Percentiles rank a stretch among this genome's conserved stretches.
phyloP scores from a whole-genome alignment of 2,888 invertebrate genomes.

The Myopa testacea region DNA sequence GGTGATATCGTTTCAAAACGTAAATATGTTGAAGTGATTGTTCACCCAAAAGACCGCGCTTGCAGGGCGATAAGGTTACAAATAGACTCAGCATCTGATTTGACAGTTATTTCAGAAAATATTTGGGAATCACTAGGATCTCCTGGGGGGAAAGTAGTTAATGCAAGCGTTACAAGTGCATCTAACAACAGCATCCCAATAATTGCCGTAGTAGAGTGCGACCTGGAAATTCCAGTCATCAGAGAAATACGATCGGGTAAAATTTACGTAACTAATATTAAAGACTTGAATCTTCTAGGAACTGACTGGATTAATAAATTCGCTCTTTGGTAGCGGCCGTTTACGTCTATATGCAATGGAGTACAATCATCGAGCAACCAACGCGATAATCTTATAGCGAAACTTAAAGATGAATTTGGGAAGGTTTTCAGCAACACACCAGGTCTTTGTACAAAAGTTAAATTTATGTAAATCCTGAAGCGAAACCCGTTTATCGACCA shows the following conservation, averaged over 20 bases:
- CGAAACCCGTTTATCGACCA: constrained; percentile 37
- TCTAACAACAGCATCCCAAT: constrained; percentile 13
- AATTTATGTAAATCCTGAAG: neutral
- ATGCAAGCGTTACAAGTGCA: neutral
- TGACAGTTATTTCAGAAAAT: no score
- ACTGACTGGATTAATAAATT: no score
- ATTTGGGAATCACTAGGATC: no score
- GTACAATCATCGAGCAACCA: neutral
- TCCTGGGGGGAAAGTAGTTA: no score
- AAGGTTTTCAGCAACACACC: constrained; percentile 4
- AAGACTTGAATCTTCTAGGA: no score
- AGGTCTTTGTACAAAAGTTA: constrained; percentile 9
- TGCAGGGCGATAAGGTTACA: no score
- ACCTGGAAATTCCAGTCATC: constrained; percentile 2
- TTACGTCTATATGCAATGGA: neutral
- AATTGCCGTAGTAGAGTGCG: neutral
- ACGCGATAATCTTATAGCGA: neutral
- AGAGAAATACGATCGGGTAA: neutral
- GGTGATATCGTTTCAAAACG: no score
- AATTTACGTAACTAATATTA: constrained; percentile 1
- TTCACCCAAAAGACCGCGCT: no score
- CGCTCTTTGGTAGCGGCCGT: no score
- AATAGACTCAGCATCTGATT: no score
- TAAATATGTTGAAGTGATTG: no score
- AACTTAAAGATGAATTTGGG: constrained; percentile 20